Evolutionary conservation across 2,888 invertebrate species (phyloP), one percentile per base, ranked within the genome.

Genomic region (Epirrhoe tristata): DNA sequence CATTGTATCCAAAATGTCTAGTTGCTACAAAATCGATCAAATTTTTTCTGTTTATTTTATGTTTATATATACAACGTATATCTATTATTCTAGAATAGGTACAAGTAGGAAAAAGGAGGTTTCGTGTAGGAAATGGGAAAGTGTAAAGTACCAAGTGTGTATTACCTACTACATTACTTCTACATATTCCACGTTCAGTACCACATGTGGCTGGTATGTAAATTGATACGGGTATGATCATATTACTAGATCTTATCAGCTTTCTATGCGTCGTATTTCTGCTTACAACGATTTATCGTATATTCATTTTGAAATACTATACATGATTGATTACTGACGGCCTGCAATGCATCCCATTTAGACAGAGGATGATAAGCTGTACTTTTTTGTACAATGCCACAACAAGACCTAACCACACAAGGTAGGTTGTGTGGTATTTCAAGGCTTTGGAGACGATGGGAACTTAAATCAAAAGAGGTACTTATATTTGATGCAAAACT

Each of bases 181-280:
- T 39, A 24, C 24, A 24, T 24, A 39, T 12, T 52, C 39, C 39
- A 52, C 17, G 31, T 59, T 53, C 32, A 10, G 34, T 14, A 48
- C 7, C 12, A 50, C 12, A 34, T 2, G 12, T 48, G 48, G 14
- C 16, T 32, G 16, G 31, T 43, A 43, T 43, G 56, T 57, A 52
- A 63, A 46, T 53, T 53, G 24, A 63, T 63, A 63, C n/a, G 24
- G 17, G 43, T 43, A 32, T 17, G 57, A 57, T 58, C 57, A 58
- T 58, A 34, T 63, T 63, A 63, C 63, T 31, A 24, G 14, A 43
- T 50, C 54, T 48, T 34, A 34, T 63, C 52, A 46, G 34, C 57
- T 63, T 57, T 58, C 57, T 31, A 39, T 31, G 53, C n/a, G 39
- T 52, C 58, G 52, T 59, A 51, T 58, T 34, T 32, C 36, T 57